Evolutionary conservation across 2,113 vertebrate genomes (phyloP).

Genomic region (Embiotoca jacksoni): DNA sequence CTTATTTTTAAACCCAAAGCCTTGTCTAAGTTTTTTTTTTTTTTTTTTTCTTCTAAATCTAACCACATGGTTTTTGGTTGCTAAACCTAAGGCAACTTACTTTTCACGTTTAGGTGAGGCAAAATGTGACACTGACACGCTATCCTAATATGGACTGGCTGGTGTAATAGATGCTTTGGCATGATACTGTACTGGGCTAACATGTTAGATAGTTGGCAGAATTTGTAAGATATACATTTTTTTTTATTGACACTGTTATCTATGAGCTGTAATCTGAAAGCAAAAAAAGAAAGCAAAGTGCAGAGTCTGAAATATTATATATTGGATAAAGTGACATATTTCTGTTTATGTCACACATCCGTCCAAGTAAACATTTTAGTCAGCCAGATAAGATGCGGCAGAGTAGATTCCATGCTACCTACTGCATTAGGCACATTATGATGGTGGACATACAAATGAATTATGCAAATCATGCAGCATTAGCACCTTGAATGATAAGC

Average conservation of each 20-base stretch:
- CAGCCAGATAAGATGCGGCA: background rate
- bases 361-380: background rate
- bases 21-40: no score
- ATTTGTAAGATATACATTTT: no score
- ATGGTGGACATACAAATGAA: conserved; percentile 37
- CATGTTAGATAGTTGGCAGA: no score
- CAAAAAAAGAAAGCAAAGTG: background rate
- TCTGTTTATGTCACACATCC: background rate
- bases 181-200: no score
- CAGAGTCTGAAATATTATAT: background rate
- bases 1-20: no score
- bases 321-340: background rate
- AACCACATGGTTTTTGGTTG: no score
- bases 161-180: no score
- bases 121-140: no score
- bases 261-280: background rate
- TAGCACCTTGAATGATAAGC: conserved; percentile 31
- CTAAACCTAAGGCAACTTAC: no score
- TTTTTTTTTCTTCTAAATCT: no score
- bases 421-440: conserved; percentile 20
- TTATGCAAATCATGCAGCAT: conserved; percentile 38
- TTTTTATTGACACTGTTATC: background rate
- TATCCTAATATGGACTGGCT: no score
- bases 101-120: no score
- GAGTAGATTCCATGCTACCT: background rate